phyloP scores from a whole-genome alignment of 2,888 invertebrate genomes.

The Drosophila mayaguana region DNA sequence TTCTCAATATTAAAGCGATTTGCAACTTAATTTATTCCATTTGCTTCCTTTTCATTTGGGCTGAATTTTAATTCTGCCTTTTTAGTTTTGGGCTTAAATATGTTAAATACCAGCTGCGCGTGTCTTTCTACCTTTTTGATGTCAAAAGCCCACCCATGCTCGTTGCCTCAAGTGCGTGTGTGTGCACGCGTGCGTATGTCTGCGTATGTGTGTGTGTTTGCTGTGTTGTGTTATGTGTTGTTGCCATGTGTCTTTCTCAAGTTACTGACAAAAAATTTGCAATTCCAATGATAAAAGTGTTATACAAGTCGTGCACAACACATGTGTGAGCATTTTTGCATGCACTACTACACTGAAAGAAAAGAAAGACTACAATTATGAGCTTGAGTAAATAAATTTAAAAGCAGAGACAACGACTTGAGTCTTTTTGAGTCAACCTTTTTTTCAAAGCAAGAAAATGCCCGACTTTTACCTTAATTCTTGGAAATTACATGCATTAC shows the following conservation, averaged over 20 bases:
- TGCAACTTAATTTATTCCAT: constrained; percentile 72
- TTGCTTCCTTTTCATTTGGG: constrained; percentile 52
- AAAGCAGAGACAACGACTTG: not conserved
- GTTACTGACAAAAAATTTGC: constrained; percentile 58
- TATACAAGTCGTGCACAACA: constrained; percentile 53
- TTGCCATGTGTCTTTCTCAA: constrained; percentile 47
- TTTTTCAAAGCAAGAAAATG: too few species aligned
- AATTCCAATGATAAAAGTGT: constrained; percentile 74
- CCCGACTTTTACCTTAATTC: not conserved
- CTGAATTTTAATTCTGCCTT: constrained; percentile 66
- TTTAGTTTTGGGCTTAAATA: constrained; percentile 65
- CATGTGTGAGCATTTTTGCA: constrained; percentile 25
- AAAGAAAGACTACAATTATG: not conserved
- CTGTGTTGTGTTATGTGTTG: constrained; percentile 29
- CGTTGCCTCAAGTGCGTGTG: constrained; percentile 15
- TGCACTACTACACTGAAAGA: constrained; percentile 21
- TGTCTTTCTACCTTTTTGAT: constrained; percentile 57
- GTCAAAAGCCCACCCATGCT: constrained; percentile 6
- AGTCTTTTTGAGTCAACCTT: too few species aligned
- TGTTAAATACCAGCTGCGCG: constrained; percentile 66
- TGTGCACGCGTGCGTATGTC: constrained; percentile 20
- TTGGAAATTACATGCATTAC: not conserved
- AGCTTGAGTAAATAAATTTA: not conserved
- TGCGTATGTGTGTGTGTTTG: constrained; percentile 19
- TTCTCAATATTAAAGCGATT: constrained; percentile 65